Conservation (phyloP, 2,797 vertebrate genomes). For the Pipistrellus pygmaeus region DNA sequence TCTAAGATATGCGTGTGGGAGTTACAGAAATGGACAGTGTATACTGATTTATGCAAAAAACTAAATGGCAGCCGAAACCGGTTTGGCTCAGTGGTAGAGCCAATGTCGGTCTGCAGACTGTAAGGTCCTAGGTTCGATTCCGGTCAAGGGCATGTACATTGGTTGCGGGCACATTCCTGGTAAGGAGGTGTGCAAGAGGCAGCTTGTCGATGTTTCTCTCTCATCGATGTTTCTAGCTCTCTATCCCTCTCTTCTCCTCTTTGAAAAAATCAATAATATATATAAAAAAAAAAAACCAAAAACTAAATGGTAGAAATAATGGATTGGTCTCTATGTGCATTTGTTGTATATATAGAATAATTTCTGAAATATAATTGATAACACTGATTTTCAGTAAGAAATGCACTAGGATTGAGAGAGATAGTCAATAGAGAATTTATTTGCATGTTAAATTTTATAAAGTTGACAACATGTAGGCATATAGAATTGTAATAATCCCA, state of each 20-base stretch:
- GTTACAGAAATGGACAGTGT: background rate
- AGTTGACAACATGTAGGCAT: background rate
- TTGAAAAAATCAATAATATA: too few species aligned
- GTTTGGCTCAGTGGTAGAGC: too few species aligned
- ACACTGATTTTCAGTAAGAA: background rate
- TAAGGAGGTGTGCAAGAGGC: too few species aligned
- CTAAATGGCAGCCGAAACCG: background rate
- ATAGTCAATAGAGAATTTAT: background rate
- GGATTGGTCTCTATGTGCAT: background rate
- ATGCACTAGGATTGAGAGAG: background rate
- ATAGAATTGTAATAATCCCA: background rate
- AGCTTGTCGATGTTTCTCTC: too few species aligned
- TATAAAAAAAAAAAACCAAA: background rate
- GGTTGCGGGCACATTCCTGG: too few species aligned
- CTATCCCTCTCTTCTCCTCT: too few species aligned
- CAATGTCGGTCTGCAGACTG: too few species aligned
- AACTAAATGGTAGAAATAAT: background rate
- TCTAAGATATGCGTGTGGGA: background rate
- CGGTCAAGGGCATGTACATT: too few species aligned
- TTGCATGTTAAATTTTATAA: background rate
- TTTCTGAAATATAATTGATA: background rate
- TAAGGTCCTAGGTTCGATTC: too few species aligned
- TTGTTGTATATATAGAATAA: background rate
- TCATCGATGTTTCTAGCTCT: too few species aligned
- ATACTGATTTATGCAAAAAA: background rate